Base-by-base conservation (phyloP, 2,797 vertebrate genomes). In the Semaprochilodus insignis region DNA sequence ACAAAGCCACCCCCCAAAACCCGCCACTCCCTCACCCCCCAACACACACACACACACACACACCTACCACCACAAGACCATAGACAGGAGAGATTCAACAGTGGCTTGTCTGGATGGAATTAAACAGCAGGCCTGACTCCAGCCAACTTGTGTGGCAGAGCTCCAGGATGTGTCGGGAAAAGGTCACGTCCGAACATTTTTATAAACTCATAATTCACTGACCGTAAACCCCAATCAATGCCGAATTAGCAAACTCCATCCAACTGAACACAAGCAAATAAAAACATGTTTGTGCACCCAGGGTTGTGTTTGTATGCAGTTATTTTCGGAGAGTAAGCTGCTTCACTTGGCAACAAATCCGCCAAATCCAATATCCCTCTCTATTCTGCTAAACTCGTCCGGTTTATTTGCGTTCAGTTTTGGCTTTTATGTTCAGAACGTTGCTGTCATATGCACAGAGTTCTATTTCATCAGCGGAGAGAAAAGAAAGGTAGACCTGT, bases 181-280 rank as follows among this genome's bases (percentile, higher is more conserved):
- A 67, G 67, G 48, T 66, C 51, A 25, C 34, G 21, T 65, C 23
- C 4, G n/a, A 65, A 65, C 59, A 81, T 74, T 81, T 81, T 31
- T 27, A 81, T 66, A 74, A 74, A 81, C 59, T 36, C 60, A 66
- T 74, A 74, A 66, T 74, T 65, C 71, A 78, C 67, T 60, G 40
- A 81, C 51, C 60, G 31, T 70, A 78, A 81, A 74, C 54, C 36
- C 67, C 62, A 69, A 74, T 81, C 70, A 78, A 60, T 73, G 63
- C 13, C 66, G n/a, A 74, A 81, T 69, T 78, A 60, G 44, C 80
- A 74, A 36, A 51, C 72, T 63, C 63, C 66, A 80, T 80, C 78
- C 83, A 69, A 80, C 76, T 34, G 71, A 72, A 81, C 59, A 74
- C 74, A 69, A 78, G 70, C 40, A 75, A 77, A 21, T 57, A 15